Percentiles rank a stretch among this genome's conserved stretches.
These are phyloP conservation scores for Siniperca knerii DNA, from an alignment of 2,113 vertebrate genomes.

Conservation along the genomic window DNA sequence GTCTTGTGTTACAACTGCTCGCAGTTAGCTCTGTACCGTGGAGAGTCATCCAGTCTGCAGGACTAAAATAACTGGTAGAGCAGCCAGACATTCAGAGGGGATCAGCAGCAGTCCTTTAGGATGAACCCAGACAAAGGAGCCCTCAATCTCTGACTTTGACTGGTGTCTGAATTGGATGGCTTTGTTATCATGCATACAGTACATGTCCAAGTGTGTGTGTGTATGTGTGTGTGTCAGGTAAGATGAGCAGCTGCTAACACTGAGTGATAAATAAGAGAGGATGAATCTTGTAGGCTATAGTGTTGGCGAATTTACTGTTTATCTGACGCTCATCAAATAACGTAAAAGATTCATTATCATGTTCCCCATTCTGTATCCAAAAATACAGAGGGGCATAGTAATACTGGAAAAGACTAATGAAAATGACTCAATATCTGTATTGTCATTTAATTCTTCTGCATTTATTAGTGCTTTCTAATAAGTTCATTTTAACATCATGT, in stretches of 20 bases:
- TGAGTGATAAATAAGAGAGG: neutral
- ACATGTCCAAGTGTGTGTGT: neutral
- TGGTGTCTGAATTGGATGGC: neutral
- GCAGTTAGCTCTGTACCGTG: neutral
- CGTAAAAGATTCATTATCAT: neutral
- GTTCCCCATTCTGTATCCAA: too few species aligned
- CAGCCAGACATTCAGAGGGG: constrained; percentile 15
- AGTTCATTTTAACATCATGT: neutral
- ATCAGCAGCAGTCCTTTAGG: constrained; percentile 26
- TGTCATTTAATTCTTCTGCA: neutral
- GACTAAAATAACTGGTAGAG: constrained; percentile 21
- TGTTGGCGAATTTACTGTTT: neutral
- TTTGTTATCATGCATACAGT: neutral
- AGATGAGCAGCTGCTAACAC: neutral
- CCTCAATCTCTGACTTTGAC: neutral
- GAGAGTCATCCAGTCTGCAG: neutral
- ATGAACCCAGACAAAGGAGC: constrained; percentile 27
- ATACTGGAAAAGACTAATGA: neutral
- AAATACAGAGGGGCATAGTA: neutral
- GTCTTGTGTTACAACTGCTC: neutral
- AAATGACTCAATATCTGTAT: neutral
- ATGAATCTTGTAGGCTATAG: neutral
- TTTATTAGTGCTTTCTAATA: neutral
- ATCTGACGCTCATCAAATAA: neutral
- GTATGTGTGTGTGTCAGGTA: neutral